These are phyloP conservation scores for Plecotus auritus DNA, from an alignment of 2,113 vertebrate species.

Conservation along the genomic window DNA sequence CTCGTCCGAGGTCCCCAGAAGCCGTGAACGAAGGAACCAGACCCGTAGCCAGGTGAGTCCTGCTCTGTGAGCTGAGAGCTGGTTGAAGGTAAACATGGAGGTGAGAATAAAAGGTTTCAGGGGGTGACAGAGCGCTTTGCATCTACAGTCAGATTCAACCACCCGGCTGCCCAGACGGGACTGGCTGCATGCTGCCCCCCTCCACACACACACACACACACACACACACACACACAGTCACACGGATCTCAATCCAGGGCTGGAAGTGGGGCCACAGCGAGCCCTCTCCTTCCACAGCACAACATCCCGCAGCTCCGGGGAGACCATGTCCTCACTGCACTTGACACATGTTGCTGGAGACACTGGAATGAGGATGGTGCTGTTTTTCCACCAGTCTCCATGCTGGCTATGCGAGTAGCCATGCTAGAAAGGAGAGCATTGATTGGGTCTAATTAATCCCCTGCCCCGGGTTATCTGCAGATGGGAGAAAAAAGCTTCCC, in stretches of 20 bases:
- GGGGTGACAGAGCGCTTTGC: neutral
- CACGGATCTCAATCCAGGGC: neutral
- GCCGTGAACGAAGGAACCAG: neutral
- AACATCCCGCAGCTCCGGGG: fast-evolving
- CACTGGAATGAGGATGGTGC: neutral
- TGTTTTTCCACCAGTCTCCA: neutral
- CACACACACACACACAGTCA: too few relatives aligned
- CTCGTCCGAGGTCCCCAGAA: neutral
- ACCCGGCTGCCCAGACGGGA: neutral
- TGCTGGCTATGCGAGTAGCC: neutral
- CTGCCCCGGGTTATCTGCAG: neutral
- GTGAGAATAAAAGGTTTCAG: neutral
- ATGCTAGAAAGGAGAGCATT: neutral
- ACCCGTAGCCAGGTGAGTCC: neutral
- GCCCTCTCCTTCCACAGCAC: neutral
- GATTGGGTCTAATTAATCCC: neutral
- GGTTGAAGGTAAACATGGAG: neutral
- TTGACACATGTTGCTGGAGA: neutral
- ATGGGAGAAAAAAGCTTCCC: neutral
- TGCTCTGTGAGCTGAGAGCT: neutral
- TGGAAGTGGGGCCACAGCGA: too few relatives aligned
- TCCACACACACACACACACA: too few relatives aligned
- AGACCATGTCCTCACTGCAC: neutral
- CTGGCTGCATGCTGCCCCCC: too few relatives aligned
- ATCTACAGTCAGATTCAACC: neutral